A percentile compares a stretch with the other conserved stretches of the same genome.
Conservation (phyloP, 2,888 invertebrate species). For the Diploptera punctata region DNA sequence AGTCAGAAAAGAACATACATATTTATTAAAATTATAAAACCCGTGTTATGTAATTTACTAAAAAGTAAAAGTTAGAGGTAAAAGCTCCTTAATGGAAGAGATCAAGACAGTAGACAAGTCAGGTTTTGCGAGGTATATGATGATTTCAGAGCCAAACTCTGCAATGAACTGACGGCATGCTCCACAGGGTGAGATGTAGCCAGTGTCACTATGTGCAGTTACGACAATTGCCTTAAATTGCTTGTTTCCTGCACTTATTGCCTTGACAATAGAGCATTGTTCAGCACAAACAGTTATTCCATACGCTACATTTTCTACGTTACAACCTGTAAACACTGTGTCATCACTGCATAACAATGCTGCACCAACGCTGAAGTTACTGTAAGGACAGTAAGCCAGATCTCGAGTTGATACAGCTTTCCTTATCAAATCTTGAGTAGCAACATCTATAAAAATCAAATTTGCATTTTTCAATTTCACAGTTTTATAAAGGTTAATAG, state of each 20-base stretch:
- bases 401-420: conserved; percentile 68
- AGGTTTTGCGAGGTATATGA: conserved; percentile 76
- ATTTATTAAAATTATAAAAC: too few relatives aligned
- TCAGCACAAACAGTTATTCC: conserved; percentile 89
- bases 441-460: conserved; percentile 59
- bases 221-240: conserved; percentile 77
- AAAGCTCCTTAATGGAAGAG: conserved; percentile 65
- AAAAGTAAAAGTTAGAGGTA: conserved; percentile 62
- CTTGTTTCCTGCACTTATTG: conserved; percentile 81
- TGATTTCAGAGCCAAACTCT: conserved; percentile 76
- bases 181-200: conserved; percentile 86
- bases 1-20: too few relatives aligned
- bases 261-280: conserved; percentile 81
- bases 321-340: conserved; percentile 78
- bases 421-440: conserved; percentile 66
- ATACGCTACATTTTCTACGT: conserved; percentile 89
- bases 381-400: conserved; percentile 82
- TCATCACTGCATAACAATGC: conserved; percentile 77
- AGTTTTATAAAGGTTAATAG: too few relatives aligned
- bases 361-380: conserved; percentile 88
- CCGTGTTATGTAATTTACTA: too few relatives aligned
- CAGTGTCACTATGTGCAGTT: conserved; percentile 67
- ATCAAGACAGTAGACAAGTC: conserved; percentile 68
- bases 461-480: not conserved
- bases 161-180: conserved; percentile 83